Evolutionary conservation across 92 coral and sea anemone genomes (phyloP).

Genomic region (Plumapathes pennacea): DNA sequence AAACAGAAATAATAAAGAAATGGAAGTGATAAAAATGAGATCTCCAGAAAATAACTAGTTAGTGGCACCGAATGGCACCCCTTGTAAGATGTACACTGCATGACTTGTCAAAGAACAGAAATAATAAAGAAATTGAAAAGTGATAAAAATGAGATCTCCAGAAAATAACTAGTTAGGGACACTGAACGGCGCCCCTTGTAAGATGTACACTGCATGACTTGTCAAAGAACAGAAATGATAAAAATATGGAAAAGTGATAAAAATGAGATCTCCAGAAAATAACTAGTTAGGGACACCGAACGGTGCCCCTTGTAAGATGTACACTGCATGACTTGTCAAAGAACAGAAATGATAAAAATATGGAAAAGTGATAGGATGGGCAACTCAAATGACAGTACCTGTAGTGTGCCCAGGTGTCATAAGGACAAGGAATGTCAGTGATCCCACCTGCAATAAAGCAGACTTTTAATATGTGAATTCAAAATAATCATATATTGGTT

Average conservation of each 20-base stretch:
- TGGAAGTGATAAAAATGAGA: background rate
- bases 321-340: too few relatives aligned
- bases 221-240: too few relatives aligned
- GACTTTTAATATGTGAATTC: background rate
- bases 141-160: too few relatives aligned
- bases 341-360: too few relatives aligned
- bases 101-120: slow-evolving; percentile 30
- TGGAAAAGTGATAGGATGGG: too few relatives aligned
- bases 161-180: too few relatives aligned
- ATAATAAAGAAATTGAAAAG: background rate
- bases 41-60: background rate
- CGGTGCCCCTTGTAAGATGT: too few relatives aligned
- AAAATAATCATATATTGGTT: background rate
- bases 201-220: too few relatives aligned
- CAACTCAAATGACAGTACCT: slow-evolving; percentile 27
- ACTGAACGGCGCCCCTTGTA: too few relatives aligned
- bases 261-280: too few relatives aligned
- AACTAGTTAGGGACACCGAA: too few relatives aligned
- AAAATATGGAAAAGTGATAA: too few relatives aligned
- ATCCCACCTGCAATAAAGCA: slow-evolving; percentile 19
- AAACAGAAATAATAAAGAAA: background rate
- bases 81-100: slow-evolving; percentile 52
- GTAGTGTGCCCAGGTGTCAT: slow-evolving; percentile 66
- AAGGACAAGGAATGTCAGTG: slow-evolving; percentile 33
- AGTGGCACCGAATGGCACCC: slow-evolving; percentile 29